Percentiles rank a stretch among this genome's conserved stretches.
These are phyloP conservation scores for Notothenia coriiceps DNA, from an alignment of 2,113 vertebrate genomes.

Conservation along the genomic window DNA sequence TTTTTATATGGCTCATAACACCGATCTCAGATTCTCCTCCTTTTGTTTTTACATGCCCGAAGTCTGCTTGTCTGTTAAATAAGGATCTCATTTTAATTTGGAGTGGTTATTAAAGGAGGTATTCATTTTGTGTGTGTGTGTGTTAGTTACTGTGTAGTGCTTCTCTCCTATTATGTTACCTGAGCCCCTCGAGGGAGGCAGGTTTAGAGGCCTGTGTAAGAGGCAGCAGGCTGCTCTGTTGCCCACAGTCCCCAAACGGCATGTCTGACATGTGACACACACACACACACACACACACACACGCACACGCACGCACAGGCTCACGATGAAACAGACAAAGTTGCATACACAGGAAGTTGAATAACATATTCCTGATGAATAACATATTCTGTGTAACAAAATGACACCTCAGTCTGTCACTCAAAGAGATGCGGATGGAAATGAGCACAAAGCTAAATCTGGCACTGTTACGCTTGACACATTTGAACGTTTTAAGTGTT, in stretches of 20 bases:
- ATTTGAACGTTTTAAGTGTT: no score
- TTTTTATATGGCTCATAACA: constrained; percentile 17
- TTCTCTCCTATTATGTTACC: constrained; percentile 66
- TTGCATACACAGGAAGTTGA: constrained; percentile 24
- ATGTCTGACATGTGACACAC: constrained; percentile 61
- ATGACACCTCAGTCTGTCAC: constrained; percentile 11
- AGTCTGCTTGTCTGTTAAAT: not conserved
- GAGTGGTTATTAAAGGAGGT: constrained; percentile 1
- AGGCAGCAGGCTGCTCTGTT: constrained; percentile 52
- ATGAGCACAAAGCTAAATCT: no score
- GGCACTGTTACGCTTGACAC: no score
- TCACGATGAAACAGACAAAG: constrained; percentile 14
- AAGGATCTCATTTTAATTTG: constrained; percentile 1
- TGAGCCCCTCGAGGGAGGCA: constrained; percentile 73
- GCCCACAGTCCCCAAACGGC: constrained; percentile 63
- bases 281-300: constrained; percentile 25
- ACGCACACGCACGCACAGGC: constrained; percentile 15
- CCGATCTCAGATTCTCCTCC: not conserved
- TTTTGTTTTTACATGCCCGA: constrained; percentile 6
- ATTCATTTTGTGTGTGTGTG: not conserved
- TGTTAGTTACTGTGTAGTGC: constrained; percentile 26
- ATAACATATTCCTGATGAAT: not conserved
- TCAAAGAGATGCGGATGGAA: constrained; percentile 1
- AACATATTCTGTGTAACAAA: constrained; percentile 9
- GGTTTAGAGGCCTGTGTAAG: constrained; percentile 57